phyloP scores from a whole-genome alignment of 2,797 vertebrate species.

The Anisognathus igniventris region DNA sequence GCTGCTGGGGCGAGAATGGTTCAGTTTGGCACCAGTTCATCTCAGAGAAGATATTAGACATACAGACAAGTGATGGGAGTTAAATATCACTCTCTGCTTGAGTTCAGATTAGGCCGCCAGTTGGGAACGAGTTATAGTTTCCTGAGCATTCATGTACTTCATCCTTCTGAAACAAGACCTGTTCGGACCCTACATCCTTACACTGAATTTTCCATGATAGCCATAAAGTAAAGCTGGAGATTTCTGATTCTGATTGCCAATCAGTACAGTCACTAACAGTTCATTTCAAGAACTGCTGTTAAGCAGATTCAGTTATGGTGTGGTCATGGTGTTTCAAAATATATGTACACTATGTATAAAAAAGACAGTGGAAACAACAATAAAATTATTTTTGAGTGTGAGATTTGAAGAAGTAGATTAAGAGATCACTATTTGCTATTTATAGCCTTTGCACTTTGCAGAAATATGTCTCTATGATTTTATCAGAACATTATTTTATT shows the following conservation, averaged over 20 bases:
- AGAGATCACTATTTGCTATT: neutral
- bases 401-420: neutral
- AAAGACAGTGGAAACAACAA: neutral
- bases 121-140: neutral
- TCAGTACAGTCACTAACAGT: neutral
- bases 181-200: neutral
- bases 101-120: neutral
- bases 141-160: neutral
- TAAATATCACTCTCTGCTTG: neutral
- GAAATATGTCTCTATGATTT: constrained; percentile 7
- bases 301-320: constrained; percentile 2
- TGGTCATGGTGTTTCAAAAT: constrained; percentile 25
- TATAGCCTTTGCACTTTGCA: neutral
- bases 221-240: neutral
- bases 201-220: neutral
- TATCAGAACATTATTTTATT: constrained; percentile 36
- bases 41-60: neutral
- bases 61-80: neutral
- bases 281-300: constrained; percentile 19
- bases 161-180: neutral
- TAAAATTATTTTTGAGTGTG: neutral
- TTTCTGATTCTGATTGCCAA: constrained; percentile 46
- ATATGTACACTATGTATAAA: neutral
- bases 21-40: neutral
- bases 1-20: neutral